Evolutionary conservation across 2,888 invertebrate species (phyloP), one percentile per base, ranked within the genome.

Genomic region (Hirtodrosophila duncani): DNA sequence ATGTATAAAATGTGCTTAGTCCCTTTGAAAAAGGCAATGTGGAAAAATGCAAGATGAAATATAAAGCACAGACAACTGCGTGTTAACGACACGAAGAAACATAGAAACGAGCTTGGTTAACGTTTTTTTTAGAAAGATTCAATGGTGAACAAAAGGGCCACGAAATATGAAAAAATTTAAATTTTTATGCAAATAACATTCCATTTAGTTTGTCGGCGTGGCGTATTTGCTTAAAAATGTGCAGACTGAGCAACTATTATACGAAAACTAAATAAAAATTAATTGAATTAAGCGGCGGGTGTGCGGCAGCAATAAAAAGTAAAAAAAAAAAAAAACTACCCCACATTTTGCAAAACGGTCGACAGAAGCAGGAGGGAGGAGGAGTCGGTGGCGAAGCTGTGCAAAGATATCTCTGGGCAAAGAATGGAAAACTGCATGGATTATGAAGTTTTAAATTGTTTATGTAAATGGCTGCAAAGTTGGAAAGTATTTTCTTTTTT

Each of bases 211-310:
- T 36, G 64, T 67, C 51, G 43, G 55, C 44, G 77, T 67, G 43
- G 55, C 44, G 77, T 67, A 77, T 74, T 74, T 74, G 72, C 77
- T 58, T 55, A 64, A 77, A 77, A 72, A 59, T 72, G 77, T 72
- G 72, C 72, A 62, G 48, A 63, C 56, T 62, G 48, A 49, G 72
- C 69, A 77, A 72, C 72, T 74, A 77, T 77, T 69, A 64, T 69
- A 61, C 62, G 69, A 74, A 72, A 74, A 74, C 72, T 74, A 74
- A 74, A 77, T 77, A 74, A 74, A 74, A 74, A 74, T 74, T 74
- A 74, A 74, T 74, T 77, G 78, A 74, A 74, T 74, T 74, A 74
- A 77, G 77, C 61, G 72, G 30, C 57, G 63, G 42, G 48, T 43
- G 44, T 38, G 41, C 21, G 16, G 11, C 14, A 49, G 20, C 26